A percentile compares a stretch with the other conserved stretches of the same genome.
phyloP scores from a whole-genome alignment of 2,113 vertebrate genomes.

The Apeltes quadracus region DNA sequence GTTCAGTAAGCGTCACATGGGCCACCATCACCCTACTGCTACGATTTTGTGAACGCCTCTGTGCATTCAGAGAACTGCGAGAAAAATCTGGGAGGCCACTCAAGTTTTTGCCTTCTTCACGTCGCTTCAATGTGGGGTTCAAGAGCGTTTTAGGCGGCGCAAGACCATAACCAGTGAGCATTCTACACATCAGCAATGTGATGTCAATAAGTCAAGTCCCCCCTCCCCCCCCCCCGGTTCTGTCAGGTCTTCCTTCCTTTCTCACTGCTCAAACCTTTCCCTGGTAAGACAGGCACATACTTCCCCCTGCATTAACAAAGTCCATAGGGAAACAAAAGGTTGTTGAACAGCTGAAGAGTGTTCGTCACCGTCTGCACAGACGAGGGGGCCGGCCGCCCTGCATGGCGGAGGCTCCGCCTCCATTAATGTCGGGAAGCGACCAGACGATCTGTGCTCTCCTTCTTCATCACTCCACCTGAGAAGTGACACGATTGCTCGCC shows the following conservation, averaged over 20 bases:
- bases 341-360: constrained; percentile 51
- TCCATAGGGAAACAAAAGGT: not conserved
- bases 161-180: not conserved
- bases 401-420: constrained; percentile 32
- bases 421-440: constrained; percentile 29
- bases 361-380: constrained; percentile 37
- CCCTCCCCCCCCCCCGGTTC: not conserved
- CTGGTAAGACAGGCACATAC: not conserved
- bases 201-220: not conserved
- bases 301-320: constrained; percentile 7
- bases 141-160: constrained; percentile 10
- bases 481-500: constrained; percentile 28
- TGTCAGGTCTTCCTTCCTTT: constrained; percentile 9
- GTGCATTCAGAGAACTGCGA: not conserved
- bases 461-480: constrained; percentile 64
- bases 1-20: constrained; percentile 29
- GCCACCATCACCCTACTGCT: constrained; percentile 4
- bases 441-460: constrained; percentile 35
- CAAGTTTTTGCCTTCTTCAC: constrained; percentile 36
- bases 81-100: constrained; percentile 3
- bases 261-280: not conserved
- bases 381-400: constrained; percentile 13
- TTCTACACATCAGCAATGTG: not conserved
- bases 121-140: constrained; percentile 40
- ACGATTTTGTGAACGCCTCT: not conserved